Evolutionary conservation across 2,888 invertebrate species (phyloP), one percentile per base, ranked within the genome.

Genomic region (Sminthurinus aureus): DNA sequence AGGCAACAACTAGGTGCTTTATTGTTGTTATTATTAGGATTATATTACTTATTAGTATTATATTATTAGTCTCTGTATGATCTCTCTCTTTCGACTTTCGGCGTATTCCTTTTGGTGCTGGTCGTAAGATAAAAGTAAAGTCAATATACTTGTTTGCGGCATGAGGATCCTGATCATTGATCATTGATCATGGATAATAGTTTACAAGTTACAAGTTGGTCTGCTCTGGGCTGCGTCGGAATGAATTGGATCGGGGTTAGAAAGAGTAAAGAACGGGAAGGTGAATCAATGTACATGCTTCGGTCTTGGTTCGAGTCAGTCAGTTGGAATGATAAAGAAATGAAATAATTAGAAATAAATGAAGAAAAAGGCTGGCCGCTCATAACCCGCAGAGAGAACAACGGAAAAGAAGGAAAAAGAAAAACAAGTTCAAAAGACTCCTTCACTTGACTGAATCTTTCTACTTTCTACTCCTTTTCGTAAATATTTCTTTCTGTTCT

Each of bases 301-400:
- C 58, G 13, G 58, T 2, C 52, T 52, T 13, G 8, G 13, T 52
- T 11, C 58, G 18, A 38, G 38, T 38, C 18, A 58, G 58, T 15
- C 58, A 58, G 18, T 58, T 67, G 58, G 58, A 73, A 73, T 20
- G 51, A 52, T 51, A 81, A 58, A 64, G 24, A 81, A 74, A 81
- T 81, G 81, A 81, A 81, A 81, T 81, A 75, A 81, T 81, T 81
- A 75, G 74, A 81, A 81, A 81, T 81, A 81, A 81, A 81, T 81
- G 81, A 81, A 75, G 74, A 74, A 66, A 81, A 81, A 81, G 81
- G 74, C 74, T 71, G 71, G n/a, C 50, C 58, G 81, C 81, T 64
- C 73, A 73, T 24, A 73, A 38, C 58, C 38, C 22, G 38, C 26
- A 73, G 26, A 4, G 24, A 71, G 8, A 73, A 73, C 26, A 69